These are phyloP conservation scores for Athalia cordata DNA, from an alignment of 2,888 invertebrate species.

Conservation along the genomic window DNA sequence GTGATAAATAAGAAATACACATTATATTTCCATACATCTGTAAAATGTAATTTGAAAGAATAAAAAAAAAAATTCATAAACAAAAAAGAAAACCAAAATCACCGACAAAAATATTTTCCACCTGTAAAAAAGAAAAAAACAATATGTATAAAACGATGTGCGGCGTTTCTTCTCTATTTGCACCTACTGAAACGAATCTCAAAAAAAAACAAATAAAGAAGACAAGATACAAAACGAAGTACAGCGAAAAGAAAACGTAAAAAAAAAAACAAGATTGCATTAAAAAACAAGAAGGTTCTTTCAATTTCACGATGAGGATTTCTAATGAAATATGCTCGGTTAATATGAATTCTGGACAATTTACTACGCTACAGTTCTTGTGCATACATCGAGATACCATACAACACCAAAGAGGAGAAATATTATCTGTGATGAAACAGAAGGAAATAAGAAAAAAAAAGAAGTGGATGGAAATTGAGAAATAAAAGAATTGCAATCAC, in stretches of 20 bases:
- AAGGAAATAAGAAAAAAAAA: background rate
- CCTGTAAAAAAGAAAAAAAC: background rate
- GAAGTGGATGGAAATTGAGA: background rate
- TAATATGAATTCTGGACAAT: too few relatives aligned
- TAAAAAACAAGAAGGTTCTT: conserved; percentile 17
- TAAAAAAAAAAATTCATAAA: background rate
- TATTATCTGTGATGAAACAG: background rate
- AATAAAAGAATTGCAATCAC: background rate
- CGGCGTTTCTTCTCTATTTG: too few relatives aligned
- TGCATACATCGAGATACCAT: conserved; percentile 2
- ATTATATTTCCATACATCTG: conserved; percentile 2
- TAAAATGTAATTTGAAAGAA: background rate
- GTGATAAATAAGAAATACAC: conserved; percentile 11
- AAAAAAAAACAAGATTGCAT: background rate
- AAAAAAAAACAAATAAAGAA: background rate
- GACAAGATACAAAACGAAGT: background rate
- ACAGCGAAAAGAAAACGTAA: conserved; percentile 21
- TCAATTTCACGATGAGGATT: background rate
- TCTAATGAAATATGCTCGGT: background rate
- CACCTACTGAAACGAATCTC: background rate
- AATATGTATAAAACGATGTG: background rate
- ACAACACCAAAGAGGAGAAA: conserved; percentile 29
- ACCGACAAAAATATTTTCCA: background rate
- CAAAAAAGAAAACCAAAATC: background rate
- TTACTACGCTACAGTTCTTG: too few relatives aligned